Conservation (phyloP, 23 tunicate genomes). For the Botrylloides violaceus region DNA sequence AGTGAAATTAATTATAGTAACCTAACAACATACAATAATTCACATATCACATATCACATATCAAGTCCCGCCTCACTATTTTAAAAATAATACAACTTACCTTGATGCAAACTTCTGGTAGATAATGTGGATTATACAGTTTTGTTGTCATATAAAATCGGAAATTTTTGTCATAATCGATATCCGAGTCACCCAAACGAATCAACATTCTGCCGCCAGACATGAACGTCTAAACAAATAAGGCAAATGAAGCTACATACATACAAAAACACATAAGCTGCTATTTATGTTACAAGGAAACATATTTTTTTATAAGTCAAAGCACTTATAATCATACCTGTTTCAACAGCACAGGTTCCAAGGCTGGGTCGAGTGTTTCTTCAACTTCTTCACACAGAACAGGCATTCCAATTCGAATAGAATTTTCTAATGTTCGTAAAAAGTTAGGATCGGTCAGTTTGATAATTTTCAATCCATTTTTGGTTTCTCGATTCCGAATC, state of each 20-base stretch:
- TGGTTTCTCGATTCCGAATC: conserved; percentile 82
- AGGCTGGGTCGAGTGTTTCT: conserved; percentile 91
- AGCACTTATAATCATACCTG: conserved; percentile 52
- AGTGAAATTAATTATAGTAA: conserved; percentile 96
- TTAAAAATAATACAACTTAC: too few relatives aligned
- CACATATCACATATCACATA: too few relatives aligned
- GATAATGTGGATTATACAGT: conserved; percentile 92
- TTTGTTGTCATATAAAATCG: conserved; percentile 99
- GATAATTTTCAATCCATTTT: conserved; percentile 94
- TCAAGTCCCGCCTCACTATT: too few relatives aligned
- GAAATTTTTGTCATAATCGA: conserved; percentile 98
- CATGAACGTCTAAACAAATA: conserved; percentile 63
- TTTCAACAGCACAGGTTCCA: conserved; percentile 89
- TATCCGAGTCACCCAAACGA: conserved; percentile 89
- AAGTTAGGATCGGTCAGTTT: conserved; percentile 86
- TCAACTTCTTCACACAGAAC: conserved; percentile 89
- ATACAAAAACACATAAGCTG: not conserved
- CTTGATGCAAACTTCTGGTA: conserved; percentile 98
- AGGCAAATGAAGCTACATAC: not conserved
- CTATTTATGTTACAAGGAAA: not conserved
- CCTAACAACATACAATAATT: too few relatives aligned
- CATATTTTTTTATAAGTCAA: too few relatives aligned
- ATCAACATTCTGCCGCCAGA: conserved; percentile 91
- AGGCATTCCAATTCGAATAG: conserved; percentile 94
- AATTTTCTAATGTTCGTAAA: conserved; percentile 87